Evolutionary conservation across 2,888 invertebrate species (phyloP).

Genomic region (Cosmopolites sordidus): DNA sequence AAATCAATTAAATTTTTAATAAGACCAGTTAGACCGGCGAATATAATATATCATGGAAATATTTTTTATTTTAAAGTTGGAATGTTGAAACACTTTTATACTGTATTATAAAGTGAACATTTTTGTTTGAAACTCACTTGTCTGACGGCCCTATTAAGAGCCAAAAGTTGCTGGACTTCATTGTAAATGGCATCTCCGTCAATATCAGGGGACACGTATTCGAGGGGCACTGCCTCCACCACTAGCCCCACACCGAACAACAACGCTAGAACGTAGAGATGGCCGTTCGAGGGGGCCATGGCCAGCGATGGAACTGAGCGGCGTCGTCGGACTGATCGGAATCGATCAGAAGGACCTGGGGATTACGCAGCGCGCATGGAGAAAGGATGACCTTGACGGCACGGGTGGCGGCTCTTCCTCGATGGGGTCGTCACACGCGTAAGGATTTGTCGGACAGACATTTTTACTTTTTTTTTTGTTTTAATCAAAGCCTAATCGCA

Average conservation of each 20-base stretch:
- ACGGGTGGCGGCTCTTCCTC: too few species aligned
- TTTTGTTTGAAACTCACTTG: too few species aligned
- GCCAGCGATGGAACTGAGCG: constrained; percentile 30
- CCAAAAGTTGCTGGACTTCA: constrained; percentile 53
- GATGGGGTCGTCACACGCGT: too few species aligned
- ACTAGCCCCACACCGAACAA: constrained; percentile 31
- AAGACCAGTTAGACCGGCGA: too few species aligned
- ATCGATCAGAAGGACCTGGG: constrained; percentile 18
- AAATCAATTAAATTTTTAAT: too few species aligned
- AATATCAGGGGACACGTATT: neutral
- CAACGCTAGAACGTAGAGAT: constrained; percentile 32
- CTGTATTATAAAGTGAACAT: neutral
- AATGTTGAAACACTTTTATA: too few species aligned
- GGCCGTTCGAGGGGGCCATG: constrained; percentile 42
- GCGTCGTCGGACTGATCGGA: constrained; percentile 1
- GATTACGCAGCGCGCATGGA: constrained; percentile 22
- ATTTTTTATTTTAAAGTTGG: too few species aligned
- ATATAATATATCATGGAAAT: too few species aligned
- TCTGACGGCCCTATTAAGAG: constrained; percentile 42
- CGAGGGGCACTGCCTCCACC: constrained; percentile 28
- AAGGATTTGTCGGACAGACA: too few species aligned
- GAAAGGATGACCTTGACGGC: constrained; percentile 4
- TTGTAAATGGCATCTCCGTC: constrained; percentile 50
- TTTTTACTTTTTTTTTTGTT: too few species aligned
- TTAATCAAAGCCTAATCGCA: too few species aligned